phyloP scores from a whole-genome alignment of 30 jellyfish, hydroid and myxozoan species.

The Mastigias papua region DNA sequence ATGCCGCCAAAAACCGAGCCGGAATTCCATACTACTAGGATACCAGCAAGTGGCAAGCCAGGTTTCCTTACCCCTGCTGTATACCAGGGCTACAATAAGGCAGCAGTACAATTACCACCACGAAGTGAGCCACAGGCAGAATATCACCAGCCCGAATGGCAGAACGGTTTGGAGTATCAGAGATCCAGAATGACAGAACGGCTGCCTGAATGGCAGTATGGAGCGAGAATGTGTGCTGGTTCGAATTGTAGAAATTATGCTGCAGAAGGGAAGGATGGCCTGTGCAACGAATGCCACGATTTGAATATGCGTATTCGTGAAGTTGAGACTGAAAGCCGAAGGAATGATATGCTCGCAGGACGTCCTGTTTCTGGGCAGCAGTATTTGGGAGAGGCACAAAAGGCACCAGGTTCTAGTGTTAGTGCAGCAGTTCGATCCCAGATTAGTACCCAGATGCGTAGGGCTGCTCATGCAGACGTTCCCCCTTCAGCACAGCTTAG shows the following conservation, averaged over 20 bases:
- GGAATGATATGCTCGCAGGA: neutral
- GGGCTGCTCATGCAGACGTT: neutral
- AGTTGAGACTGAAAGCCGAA: neutral
- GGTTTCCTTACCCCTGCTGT: conserved; percentile 42
- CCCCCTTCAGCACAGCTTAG: neutral
- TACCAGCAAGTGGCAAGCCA: neutral
- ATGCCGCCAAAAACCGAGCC: neutral
- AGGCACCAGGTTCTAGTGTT: neutral
- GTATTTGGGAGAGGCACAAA: neutral
- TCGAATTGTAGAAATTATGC: conserved; percentile 45
- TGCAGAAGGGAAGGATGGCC: conserved; percentile 52
- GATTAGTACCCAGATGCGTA: neutral
- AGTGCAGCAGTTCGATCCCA: neutral
- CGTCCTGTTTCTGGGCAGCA: neutral
- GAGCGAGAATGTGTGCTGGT: conserved; percentile 19
- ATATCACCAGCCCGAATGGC: conserved; percentile 45
- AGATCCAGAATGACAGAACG: no score
- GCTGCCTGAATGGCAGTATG: neutral
- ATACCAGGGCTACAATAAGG: conserved; percentile 17
- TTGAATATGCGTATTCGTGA: conserved; percentile 10
- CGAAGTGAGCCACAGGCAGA: neutral
- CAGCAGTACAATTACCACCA: neutral
- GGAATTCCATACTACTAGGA: conserved; percentile 13
- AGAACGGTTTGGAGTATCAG: neutral
- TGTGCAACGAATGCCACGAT: conserved; percentile 65